A percentile compares a stretch with the other conserved stretches of the same genome.
Evolutionary conservation across 2,113 vertebrate genomes (phyloP).

Genomic region (Scopus umbretta): DNA sequence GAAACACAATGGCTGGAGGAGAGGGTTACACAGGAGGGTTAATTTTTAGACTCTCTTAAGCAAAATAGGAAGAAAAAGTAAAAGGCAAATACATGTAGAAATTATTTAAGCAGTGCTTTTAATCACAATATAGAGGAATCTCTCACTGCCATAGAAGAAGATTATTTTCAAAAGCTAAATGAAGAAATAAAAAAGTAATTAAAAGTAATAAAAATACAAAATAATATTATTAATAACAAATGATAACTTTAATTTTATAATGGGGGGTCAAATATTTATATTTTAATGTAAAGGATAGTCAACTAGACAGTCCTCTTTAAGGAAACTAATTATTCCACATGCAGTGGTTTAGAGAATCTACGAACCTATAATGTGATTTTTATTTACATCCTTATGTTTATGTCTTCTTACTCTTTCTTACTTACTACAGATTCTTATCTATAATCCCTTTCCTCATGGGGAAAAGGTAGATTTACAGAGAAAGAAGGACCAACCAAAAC

Average conservation of each 20-base stretch:
- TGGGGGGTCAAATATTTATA: neutral
- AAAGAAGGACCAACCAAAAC: neutral
- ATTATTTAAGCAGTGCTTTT: neutral
- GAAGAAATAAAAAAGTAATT: neutral
- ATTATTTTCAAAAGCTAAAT: neutral
- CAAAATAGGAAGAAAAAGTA: neutral
- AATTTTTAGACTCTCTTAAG: neutral
- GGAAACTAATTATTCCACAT: neutral
- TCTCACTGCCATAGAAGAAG: neutral
- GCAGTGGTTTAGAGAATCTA: neutral
- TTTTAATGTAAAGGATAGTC: neutral
- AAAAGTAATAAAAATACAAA: neutral
- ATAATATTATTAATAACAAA: neutral
- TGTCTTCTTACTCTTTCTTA: neutral
- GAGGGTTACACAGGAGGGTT: rapidly evolving
- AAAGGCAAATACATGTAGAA: neutral
- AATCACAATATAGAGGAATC: neutral
- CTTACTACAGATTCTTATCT: neutral
- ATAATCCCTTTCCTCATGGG: neutral
- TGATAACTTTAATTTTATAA: neutral
- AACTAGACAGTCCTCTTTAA: neutral
- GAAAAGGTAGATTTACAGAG: neutral
- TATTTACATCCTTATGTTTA: neutral
- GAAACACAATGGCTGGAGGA: neutral
- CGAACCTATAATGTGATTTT: neutral